A percentile compares a stretch with the other conserved stretches of the same genome.
phyloP scores from a whole-genome alignment of 2,113 vertebrate species.

The Coracopsis vasa region DNA sequence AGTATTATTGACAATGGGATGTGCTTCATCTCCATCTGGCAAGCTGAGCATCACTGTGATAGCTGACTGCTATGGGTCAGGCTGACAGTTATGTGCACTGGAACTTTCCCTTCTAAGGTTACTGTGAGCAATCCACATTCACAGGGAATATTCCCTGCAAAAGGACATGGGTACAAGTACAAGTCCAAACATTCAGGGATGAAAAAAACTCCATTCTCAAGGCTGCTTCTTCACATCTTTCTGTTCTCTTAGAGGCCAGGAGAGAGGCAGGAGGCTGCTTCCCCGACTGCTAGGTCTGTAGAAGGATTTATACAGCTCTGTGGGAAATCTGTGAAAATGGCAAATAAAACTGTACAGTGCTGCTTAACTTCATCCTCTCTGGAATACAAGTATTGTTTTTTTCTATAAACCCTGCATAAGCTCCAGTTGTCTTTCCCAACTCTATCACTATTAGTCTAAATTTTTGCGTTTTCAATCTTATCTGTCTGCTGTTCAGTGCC shows the following conservation, averaged over 20 bases:
- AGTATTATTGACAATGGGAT: background rate
- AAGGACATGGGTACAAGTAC: background rate
- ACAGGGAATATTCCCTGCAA: background rate
- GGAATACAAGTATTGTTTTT: background rate
- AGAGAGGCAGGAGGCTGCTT: background rate
- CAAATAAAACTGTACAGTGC: background rate
- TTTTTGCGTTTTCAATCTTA: background rate
- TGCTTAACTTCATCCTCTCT: background rate
- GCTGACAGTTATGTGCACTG: background rate
- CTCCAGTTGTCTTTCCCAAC: background rate
- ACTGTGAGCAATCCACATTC: background rate
- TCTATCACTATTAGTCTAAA: background rate
- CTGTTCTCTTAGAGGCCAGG: background rate
- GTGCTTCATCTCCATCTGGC: background rate
- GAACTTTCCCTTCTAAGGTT: background rate
- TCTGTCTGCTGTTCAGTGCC: background rate
- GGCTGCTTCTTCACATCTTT: background rate
- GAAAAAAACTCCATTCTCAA: background rate
- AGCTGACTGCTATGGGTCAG: background rate
- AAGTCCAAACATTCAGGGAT: background rate
- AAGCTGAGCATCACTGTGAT: background rate
- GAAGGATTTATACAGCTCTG: background rate
- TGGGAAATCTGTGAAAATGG: background rate
- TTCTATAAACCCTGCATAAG: background rate
- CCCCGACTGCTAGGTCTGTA: background rate